A percentile compares a stretch with the other conserved stretches of the same genome.
Conservation (phyloP, 2,888 invertebrate genomes). For the Sericinus montela region DNA sequence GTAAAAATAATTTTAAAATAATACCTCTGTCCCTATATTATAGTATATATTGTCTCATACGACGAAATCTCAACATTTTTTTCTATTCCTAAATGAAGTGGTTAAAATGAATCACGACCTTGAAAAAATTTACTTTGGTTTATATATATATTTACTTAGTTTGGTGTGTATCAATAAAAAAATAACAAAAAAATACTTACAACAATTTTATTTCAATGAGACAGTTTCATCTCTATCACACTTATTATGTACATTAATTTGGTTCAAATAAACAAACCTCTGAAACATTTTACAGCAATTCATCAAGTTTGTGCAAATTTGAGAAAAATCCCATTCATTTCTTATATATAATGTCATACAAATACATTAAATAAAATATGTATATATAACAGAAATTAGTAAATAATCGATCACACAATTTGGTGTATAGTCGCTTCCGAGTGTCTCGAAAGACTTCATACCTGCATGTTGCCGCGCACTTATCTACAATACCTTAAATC, state of each 20-base stretch:
- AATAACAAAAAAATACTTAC: conserved; percentile 48
- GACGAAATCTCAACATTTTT: too few relatives aligned
- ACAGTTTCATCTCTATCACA: conserved; percentile 79
- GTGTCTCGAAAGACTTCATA: conserved; percentile 34
- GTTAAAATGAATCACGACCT: too few relatives aligned
- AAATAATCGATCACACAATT: conserved; percentile 56
- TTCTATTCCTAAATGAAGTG: too few relatives aligned
- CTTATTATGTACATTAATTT: conserved; percentile 73
- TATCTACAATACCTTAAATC: conserved; percentile 39
- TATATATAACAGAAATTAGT: conserved; percentile 47
- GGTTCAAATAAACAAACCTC: conserved; percentile 77
- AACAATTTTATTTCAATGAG: conserved; percentile 78
- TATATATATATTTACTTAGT: too few relatives aligned
- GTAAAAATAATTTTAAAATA: too few relatives aligned
- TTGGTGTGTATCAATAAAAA: too few relatives aligned
- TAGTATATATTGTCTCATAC: too few relatives aligned
- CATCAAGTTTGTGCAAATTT: conserved; percentile 76
- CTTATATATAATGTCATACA: conserved; percentile 60
- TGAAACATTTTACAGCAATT: conserved; percentile 68
- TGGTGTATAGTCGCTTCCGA: conserved; percentile 57
- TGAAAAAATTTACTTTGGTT: too few relatives aligned
- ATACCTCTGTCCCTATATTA: too few relatives aligned
- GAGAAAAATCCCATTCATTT: conserved; percentile 62
- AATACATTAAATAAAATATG: conserved; percentile 61
- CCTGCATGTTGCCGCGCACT: conserved; percentile 40